Base-by-base conservation (phyloP, 2,797 vertebrate species). In the Trichosurus vulpecula region DNA sequence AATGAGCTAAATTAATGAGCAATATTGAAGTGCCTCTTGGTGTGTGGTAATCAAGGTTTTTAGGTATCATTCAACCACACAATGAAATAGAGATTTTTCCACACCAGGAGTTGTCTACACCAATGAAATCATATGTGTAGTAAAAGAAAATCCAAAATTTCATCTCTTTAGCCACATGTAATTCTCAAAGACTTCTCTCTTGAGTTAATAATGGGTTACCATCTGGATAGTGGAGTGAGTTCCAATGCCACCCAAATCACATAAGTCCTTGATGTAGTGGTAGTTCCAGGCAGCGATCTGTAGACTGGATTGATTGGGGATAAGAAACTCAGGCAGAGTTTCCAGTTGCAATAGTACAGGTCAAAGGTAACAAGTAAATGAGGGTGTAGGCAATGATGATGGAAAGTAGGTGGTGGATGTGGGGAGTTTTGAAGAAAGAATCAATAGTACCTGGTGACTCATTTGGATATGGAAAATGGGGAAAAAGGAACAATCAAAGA, bases 401-500 rank as follows among this genome's bases (percentile, higher is more conserved):
- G 66, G n/a, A 41, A 41, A 74, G n/a, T 19, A 74, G n/a, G n/a
- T 9, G 19, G 66, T 74, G 8, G 19, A 41, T 41, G 8, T 22
- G 35, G 4, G 61, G 35, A 66, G 35, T n/a, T 66, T 66, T 66
- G 61, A 66, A 66, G 66, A 6, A 66, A 61, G 12, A 8, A 41
- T 74, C n/a, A 41, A 8, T 74, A 74, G 16, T 14, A 74, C 6
- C 66, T 25, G 14, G 16, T 74, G n/a, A 74, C 66, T 74, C 16
- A 19, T 74, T 74, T 25, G 14, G n/a, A 41, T 41, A 8, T 41
- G 16, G 10, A 93, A 54, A n/a, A 92, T 91, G 91, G 94, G 93
- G 66, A 9, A n/a, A 90, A 89, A 74, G 93, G 52, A 54, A 51
- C 55, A 93, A 90, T 10, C 22, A 51, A 95, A 94, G 25, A n/a